These are phyloP conservation scores for Hirtodrosophila histrioides DNA, from an alignment of 2,888 invertebrate species.

Conservation along the genomic window DNA sequence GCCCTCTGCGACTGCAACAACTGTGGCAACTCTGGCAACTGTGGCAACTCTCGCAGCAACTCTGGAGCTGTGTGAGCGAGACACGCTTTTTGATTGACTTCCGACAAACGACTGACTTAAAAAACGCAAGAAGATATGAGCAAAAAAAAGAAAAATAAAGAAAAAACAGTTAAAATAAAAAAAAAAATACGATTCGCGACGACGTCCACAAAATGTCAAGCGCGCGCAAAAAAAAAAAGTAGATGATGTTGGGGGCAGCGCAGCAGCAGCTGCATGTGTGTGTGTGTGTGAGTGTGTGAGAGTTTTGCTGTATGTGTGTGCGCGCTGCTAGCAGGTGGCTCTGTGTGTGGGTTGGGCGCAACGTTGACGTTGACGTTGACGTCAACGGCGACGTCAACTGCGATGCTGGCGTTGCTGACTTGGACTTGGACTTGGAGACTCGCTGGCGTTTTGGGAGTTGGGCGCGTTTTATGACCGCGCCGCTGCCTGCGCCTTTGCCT, in stretches of 20 bases:
- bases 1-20: conserved; percentile 36
- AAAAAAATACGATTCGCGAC: conserved; percentile 49
- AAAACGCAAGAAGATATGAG: conserved; percentile 77
- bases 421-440: conserved; percentile 57
- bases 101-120: conserved; percentile 84
- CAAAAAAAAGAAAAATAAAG: conserved; percentile 55
- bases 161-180: conserved; percentile 40
- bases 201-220: conserved; percentile 71
- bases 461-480: conserved; percentile 50
- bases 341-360: conserved; percentile 41
- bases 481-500: conserved; percentile 9
- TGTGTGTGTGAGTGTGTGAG: conserved; percentile 36
- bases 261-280: conserved; percentile 34
- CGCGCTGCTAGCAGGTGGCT: conserved; percentile 51
- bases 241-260: conserved; percentile 65
- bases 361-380: conserved; percentile 18
- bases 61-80: conserved; percentile 69
- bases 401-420: conserved; percentile 35
- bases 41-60: conserved; percentile 27
- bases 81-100: conserved; percentile 85
- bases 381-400: conserved; percentile 8
- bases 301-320: conserved; percentile 13
- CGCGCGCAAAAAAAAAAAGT: conserved; percentile 54
- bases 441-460: conserved; percentile 55
- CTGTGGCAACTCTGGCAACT: conserved; percentile 28